Conservation (phyloP, 2,888 invertebrate species). For the Phrixothrix hirtus region DNA sequence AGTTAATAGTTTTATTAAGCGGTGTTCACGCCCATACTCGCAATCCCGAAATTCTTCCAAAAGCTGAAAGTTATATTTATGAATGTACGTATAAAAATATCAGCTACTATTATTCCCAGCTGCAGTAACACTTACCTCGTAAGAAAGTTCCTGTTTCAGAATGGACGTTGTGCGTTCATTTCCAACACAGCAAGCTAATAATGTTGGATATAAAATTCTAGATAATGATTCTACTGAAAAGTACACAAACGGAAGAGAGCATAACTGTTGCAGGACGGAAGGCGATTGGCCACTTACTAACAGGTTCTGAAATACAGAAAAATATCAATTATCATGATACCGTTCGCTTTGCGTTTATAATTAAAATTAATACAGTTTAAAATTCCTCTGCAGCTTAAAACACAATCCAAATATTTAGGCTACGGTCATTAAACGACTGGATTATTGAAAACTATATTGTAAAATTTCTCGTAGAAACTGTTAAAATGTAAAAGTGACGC, state of each 20-base stretch:
- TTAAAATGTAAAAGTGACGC: too few species aligned
- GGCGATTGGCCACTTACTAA: conserved; percentile 76
- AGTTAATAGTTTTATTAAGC: conserved; percentile 57
- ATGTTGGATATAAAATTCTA: conserved; percentile 75
- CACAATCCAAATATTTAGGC: too few species aligned
- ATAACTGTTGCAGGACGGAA: conserved; percentile 82
- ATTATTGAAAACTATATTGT: too few species aligned
- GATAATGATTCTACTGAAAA: conserved; percentile 76
- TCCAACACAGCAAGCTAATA: conserved; percentile 70
- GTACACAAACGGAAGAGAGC: conserved; percentile 83
- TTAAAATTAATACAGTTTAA: too few species aligned
- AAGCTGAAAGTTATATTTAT: conserved; percentile 55
- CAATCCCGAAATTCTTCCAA: conserved; percentile 63
- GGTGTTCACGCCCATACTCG: conserved; percentile 58
- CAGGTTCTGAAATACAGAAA: conserved; percentile 62
- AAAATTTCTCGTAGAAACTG: too few species aligned
- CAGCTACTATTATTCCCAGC: too few species aligned
- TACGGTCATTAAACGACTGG: too few species aligned
- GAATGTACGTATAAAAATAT: too few species aligned
- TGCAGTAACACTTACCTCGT: conserved; percentile 58
- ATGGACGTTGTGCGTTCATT: conserved; percentile 74
- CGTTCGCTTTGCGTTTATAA: too few species aligned
- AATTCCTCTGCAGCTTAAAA: too few species aligned
- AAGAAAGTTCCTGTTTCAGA: conserved; percentile 71
- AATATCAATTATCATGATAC: too few species aligned